phyloP scores from a whole-genome alignment of 2,888 invertebrate species.

The Drosophila phalerata region DNA sequence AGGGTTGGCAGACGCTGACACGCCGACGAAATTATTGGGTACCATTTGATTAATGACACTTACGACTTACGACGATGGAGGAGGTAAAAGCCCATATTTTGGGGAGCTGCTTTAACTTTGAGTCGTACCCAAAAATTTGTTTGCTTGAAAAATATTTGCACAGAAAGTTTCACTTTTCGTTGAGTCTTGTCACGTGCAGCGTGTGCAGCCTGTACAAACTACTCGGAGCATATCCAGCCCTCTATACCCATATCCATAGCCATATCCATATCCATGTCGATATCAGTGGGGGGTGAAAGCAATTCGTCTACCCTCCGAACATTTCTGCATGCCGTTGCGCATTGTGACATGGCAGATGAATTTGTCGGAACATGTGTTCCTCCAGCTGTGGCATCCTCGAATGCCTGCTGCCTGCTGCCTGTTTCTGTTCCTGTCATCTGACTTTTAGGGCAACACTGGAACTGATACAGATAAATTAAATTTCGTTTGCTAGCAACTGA shows the following conservation, averaged over 20 bases:
- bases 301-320: neutral
- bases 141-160: constrained; percentile 69
- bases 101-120: constrained; percentile 37
- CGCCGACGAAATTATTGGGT: constrained; percentile 68
- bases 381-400: constrained; percentile 57
- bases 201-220: constrained; percentile 57
- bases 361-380: constrained; percentile 79
- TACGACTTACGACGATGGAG: constrained; percentile 31
- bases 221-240: constrained; percentile 7
- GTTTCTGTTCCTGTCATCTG: constrained; percentile 38
- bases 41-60: constrained; percentile 78
- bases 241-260: constrained; percentile 9
- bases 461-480: constrained; percentile 82
- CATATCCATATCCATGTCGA: constrained; percentile 33
- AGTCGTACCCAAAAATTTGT: constrained; percentile 29
- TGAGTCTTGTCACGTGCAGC: constrained; percentile 76
- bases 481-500: constrained; percentile 48
- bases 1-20: constrained; percentile 70
- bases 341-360: constrained; percentile 82
- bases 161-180: constrained; percentile 75
- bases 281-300: constrained; percentile 26
- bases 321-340: constrained; percentile 79
- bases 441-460: constrained; percentile 42
- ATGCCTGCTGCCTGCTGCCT: constrained; percentile 16
- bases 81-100: neutral